These are phyloP conservation scores for Eidolon helvum DNA, from an alignment of 2,113 vertebrate genomes.

Conservation along the genomic window DNA sequence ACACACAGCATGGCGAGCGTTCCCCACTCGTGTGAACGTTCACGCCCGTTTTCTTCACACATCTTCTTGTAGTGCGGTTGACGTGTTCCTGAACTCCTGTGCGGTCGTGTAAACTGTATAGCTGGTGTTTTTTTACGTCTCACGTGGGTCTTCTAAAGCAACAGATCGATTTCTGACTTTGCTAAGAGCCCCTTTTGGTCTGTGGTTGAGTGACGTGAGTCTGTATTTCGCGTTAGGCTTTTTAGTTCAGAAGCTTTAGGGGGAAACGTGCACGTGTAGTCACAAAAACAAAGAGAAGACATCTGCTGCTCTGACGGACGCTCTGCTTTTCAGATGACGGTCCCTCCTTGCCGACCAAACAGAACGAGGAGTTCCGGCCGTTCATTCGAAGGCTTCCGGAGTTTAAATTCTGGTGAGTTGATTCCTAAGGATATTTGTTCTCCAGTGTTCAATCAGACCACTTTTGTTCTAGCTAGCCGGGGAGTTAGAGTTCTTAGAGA, in stretches of 20 bases:
- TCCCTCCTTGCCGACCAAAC: conserved; percentile 96
- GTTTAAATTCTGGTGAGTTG: conserved; percentile 98
- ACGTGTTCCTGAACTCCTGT: too few species aligned
- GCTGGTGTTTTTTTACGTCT: background rate
- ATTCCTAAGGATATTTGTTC: background rate
- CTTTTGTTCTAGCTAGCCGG: background rate
- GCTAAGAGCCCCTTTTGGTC: fast-evolving
- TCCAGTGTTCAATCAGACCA: fast-evolving
- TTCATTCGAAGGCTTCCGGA: conserved; percentile 99
- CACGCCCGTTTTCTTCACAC: too few species aligned
- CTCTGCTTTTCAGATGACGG: conserved; percentile 90
- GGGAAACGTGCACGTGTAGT: fast-evolving
- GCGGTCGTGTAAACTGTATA: too few species aligned
- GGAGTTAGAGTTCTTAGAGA: background rate
- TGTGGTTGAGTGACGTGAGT: fast-evolving
- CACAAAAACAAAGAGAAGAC: fast-evolving
- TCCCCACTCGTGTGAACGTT: too few species aligned
- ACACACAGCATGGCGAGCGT: too few species aligned
- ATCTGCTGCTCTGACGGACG: fast-evolving
- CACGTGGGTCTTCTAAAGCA: background rate
- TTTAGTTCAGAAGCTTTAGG: fast-evolving
- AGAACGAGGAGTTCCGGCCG: conserved; percentile 98
- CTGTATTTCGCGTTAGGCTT: background rate
- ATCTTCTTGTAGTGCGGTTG: too few species aligned
- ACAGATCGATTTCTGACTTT: fast-evolving